Base-by-base conservation (phyloP, 2,888 invertebrate genomes). In the Erebia aethiops region DNA sequence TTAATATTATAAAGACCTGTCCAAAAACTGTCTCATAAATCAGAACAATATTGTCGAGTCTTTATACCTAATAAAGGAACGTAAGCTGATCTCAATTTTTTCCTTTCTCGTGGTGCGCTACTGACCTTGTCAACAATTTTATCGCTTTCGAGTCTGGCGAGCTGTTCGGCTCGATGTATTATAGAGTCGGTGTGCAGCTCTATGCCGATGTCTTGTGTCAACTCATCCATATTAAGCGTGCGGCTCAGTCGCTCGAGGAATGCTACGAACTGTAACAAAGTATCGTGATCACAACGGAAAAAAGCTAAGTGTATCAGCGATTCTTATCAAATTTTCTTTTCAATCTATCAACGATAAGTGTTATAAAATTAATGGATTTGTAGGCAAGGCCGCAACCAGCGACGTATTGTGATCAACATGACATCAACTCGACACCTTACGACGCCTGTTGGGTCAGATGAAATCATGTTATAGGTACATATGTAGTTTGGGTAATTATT, bases 121-220 rank as follows among this genome's bases (percentile, higher is more conserved):
- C 88, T 90, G 90, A 96, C 97, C 95, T 97, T 97, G 89, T 97
- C 97, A 16, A 96, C 96, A 71, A 97, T 94, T 86, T 97, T 96
- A 87, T 97, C 97, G 81, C 96, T 96, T 89, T 98, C 97, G 65
- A 97, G 93, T 79, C 96, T 94, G 41, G 96, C 95, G 71, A 98
- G 92, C 85, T 98, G 98, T 86, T 98, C 97, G 2, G 97, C 97
- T 57, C 98, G 95, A 73, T 97, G 95, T 70, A 98, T 90, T 72
- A 98, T 94, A 63, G 97, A 96, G 82, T 98, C 98, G 0, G 97
- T 96, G 82, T 96, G 96, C 82, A 97, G 94, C 84, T 97, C 97
- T 72, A 97, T 94, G 10, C 97, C 97, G 75, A 97, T 94, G 85
- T 97, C 97, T 80, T 95, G 95, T 41, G 96, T 96, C 80, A 97